phyloP scores from a whole-genome alignment of 2,113 vertebrate species.

The Eulacestoma nigropectus region DNA sequence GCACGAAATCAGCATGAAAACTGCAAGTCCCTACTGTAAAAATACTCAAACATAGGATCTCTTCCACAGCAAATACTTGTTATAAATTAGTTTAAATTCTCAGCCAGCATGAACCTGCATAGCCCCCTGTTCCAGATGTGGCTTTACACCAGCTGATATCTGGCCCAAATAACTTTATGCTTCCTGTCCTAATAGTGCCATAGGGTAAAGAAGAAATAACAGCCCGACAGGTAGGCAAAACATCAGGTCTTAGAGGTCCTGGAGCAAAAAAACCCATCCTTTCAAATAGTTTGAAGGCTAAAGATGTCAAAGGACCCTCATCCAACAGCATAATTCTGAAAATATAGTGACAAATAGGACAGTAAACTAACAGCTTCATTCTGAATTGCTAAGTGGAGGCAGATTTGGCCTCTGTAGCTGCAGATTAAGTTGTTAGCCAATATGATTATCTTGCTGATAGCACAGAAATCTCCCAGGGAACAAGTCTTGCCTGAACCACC shows the following conservation, averaged over 20 bases:
- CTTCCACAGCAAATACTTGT: neutral
- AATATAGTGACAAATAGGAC: neutral
- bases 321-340: neutral
- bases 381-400: neutral
- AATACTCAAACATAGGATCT: neutral
- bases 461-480: neutral
- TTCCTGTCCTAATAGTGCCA: neutral
- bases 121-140: neutral
- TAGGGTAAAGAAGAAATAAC: neutral
- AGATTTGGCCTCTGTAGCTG: neutral
- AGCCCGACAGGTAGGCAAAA: neutral
- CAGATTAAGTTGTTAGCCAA: neutral
- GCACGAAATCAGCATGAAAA: conserved; percentile 44
- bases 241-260: neutral
- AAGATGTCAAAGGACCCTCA: neutral
- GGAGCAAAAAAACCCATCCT: neutral
- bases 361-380: neutral
- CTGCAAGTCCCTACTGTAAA: conserved; percentile 43
- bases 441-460: neutral
- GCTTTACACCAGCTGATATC: neutral
- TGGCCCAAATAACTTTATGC: neutral
- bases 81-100: neutral
- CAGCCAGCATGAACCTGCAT: neutral
- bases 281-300: neutral
- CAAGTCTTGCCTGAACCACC: neutral